Evolutionary conservation across 2,797 vertebrate genomes (phyloP).

Genomic region (Myotis myotis): DNA sequence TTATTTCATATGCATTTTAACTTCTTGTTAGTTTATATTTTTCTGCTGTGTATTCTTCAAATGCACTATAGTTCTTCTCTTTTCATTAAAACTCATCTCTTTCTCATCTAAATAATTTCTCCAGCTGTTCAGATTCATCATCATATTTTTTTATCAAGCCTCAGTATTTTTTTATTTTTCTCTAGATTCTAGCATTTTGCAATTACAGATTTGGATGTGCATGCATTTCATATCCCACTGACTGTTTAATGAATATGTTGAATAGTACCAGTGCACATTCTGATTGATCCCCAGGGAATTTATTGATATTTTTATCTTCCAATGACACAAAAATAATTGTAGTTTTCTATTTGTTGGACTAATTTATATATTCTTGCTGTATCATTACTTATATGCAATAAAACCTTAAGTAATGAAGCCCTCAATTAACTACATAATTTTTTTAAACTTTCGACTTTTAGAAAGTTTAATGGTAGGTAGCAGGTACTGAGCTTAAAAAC

Average conservation of each 20-base stretch:
- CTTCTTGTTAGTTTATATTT: slow-evolving; percentile 52
- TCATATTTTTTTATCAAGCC: slow-evolving; percentile 67
- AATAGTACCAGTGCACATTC: slow-evolving; percentile 57
- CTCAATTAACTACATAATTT: slow-evolving; percentile 42
- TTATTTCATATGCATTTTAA: slow-evolving; percentile 43
- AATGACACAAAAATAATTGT: slow-evolving; percentile 66
- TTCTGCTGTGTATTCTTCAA: slow-evolving; percentile 17
- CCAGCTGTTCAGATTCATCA: slow-evolving; percentile 56
- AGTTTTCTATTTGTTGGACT: slow-evolving; percentile 52
- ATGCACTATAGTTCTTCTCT: slow-evolving; percentile 13
- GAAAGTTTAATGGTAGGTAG: background rate
- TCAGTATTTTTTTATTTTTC: slow-evolving; percentile 51
- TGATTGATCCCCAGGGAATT: slow-evolving; percentile 51
- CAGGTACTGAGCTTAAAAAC: background rate
- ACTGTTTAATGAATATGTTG: slow-evolving; percentile 62
- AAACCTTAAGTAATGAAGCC: slow-evolving; percentile 53
- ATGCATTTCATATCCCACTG: slow-evolving; percentile 54
- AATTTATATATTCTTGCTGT: slow-evolving; percentile 64
- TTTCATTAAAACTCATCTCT: slow-evolving; percentile 58
- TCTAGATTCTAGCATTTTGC: slow-evolving; percentile 54
- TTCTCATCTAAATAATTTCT: slow-evolving; percentile 67
- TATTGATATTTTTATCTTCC: slow-evolving; percentile 42
- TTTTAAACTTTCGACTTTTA: slow-evolving; percentile 12
- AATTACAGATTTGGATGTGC: slow-evolving; percentile 47
- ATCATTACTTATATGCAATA: slow-evolving; percentile 52